Conservation (phyloP, 92 coral and sea anemone genomes). For the Scolanthus callimorphus region DNA sequence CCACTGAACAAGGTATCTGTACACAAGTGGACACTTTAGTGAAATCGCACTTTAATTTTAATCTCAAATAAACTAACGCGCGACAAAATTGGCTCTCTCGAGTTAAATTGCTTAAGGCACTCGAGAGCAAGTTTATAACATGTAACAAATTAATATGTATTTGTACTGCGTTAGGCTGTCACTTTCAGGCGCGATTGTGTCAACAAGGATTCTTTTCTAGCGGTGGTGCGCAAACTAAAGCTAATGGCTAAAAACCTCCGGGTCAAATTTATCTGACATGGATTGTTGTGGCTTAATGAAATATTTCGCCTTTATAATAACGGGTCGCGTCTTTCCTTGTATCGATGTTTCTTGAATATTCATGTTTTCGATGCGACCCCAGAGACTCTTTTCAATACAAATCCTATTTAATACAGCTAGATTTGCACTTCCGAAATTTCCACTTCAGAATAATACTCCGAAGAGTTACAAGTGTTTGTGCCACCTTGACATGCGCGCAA, state of each 20-base stretch:
- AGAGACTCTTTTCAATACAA: too few relatives aligned
- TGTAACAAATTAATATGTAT: slow-evolving; percentile 92
- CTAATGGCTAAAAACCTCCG: slow-evolving; percentile 16
- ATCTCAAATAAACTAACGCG: too few relatives aligned
- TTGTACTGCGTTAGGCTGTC: slow-evolving; percentile 78
- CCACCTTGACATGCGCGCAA: too few relatives aligned
- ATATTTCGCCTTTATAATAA: neutral
- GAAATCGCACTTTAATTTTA: too few relatives aligned
- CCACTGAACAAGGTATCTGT: too few relatives aligned
- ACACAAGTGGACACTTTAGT: too few relatives aligned
- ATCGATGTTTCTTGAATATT: slow-evolving; percentile 1
- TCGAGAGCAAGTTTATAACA: slow-evolving; percentile 67
- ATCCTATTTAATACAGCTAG: too few relatives aligned
- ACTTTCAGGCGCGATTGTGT: slow-evolving; percentile 46
- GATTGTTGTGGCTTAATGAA: slow-evolving; percentile 2
- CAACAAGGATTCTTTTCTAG: slow-evolving; percentile 43
- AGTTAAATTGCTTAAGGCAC: neutral
- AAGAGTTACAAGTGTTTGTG: too few relatives aligned
- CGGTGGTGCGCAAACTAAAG: slow-evolving; percentile 9
- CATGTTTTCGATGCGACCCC: too few relatives aligned
- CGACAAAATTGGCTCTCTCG: neutral
- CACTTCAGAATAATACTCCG: too few relatives aligned
- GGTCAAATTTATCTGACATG: slow-evolving; percentile 25
- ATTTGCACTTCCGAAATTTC: too few relatives aligned
- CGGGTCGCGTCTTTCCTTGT: slow-evolving; percentile 38